A percentile compares a stretch with the other conserved stretches of the same genome.
phyloP scores from a whole-genome alignment of 2,888 invertebrate species.

The Bibio marci region DNA sequence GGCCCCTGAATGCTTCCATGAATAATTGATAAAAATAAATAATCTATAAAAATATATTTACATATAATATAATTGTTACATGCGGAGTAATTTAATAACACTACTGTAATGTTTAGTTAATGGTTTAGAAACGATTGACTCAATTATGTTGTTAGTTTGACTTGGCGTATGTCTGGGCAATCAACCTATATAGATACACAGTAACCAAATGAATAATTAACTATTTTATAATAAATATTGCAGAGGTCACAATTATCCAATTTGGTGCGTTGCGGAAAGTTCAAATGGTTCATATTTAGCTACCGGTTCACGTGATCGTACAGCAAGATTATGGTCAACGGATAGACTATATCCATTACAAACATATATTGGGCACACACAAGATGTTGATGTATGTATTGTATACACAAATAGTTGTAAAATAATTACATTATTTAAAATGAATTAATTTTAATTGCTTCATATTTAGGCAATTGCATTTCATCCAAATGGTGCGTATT shows the following conservation, averaged over 20 bases:
- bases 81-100: too few relatives aligned
- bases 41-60: too few relatives aligned
- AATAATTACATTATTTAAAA: conserved; percentile 4
- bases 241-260: conserved; percentile 73
- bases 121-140: too few relatives aligned
- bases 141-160: too few relatives aligned
- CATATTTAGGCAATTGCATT: conserved; percentile 40
- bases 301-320: conserved; percentile 76
- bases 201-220: neutral
- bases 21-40: too few relatives aligned
- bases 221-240: conserved; percentile 9
- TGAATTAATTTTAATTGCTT: conserved; percentile 1
- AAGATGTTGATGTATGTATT: conserved; percentile 64
- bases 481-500: conserved; percentile 80
- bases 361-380: conserved; percentile 73
- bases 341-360: conserved; percentile 69
- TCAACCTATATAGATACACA: too few relatives aligned
- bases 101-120: too few relatives aligned
- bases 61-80: too few relatives aligned
- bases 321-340: conserved; percentile 64
- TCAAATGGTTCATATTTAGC: conserved; percentile 62
- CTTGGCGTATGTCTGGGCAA: too few relatives aligned
- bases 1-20: too few relatives aligned
- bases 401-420: neutral
- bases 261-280: conserved; percentile 73